A percentile compares a stretch with the other conserved stretches of the same genome.
Evolutionary conservation across 1,140 invertebrate genomes (phyloP).

Genomic region (Tyrophagus putrescentiae): DNA sequence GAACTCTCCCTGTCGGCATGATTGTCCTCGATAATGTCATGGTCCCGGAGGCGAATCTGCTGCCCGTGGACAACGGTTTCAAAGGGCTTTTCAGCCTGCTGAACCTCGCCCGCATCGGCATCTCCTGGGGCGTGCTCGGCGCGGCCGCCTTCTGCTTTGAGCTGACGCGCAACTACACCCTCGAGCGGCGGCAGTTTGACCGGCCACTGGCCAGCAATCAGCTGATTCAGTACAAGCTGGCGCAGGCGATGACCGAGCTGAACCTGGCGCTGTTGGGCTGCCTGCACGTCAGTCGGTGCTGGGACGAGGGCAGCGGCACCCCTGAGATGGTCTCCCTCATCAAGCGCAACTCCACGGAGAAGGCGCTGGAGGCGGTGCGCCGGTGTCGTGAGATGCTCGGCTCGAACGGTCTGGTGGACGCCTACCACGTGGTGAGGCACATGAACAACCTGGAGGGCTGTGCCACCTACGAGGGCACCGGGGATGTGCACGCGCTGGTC

Average conservation of each 20-base stretch:
- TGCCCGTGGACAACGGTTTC: slow-evolving; percentile 68
- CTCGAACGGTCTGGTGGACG: slow-evolving; percentile 87
- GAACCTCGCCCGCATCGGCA: slow-evolving; percentile 91
- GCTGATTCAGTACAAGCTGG: slow-evolving; percentile 91
- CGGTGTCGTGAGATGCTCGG: slow-evolving; percentile 85
- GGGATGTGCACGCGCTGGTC: slow-evolving; percentile 91
- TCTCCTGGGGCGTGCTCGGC: slow-evolving; percentile 88
- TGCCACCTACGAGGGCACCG: slow-evolving; percentile 98
- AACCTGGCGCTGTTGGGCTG: slow-evolving; percentile 70
- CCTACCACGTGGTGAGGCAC: slow-evolving; percentile 91
- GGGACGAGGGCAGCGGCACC: slow-evolving; percentile 62
- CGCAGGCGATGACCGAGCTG: slow-evolving; percentile 93
- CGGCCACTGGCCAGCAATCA: slow-evolving; percentile 85
- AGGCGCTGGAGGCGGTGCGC: slow-evolving; percentile 84
- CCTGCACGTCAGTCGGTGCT: slow-evolving; percentile 70
- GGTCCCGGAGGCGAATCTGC: slow-evolving; percentile 75
- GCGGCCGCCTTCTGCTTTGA: slow-evolving; percentile 87
- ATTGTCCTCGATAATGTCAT: slow-evolving; percentile 90
- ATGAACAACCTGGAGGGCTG: slow-evolving; percentile 94
- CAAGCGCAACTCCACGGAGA: slow-evolving; percentile 87
- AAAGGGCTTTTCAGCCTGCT: slow-evolving; percentile 87
- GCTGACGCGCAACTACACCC: slow-evolving; percentile 68
- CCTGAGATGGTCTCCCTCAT: slow-evolving; percentile 95
- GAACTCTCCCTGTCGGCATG: slow-evolving; percentile 87
- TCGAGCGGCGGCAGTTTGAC: slow-evolving; percentile 85